Evolutionary conservation across 2,888 invertebrate genomes (phyloP), one percentile per base, ranked within the genome.

Genomic region (Iselma pallidipennis): DNA sequence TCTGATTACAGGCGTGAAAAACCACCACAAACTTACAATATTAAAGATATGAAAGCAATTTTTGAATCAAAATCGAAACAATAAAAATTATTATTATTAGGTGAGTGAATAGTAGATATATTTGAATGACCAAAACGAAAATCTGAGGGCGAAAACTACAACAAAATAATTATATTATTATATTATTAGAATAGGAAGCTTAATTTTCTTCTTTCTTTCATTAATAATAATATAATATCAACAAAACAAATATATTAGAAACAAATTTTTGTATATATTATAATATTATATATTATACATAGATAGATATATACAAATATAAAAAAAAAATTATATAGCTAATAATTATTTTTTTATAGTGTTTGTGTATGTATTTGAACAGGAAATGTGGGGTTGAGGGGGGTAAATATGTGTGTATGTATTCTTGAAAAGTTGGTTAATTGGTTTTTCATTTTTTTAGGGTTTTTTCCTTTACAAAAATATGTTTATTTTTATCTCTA

Each of bases 31-130:
- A 70, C 76, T 48, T 89, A 88, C 81, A 89, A 89, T 78, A 92
- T 92, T 72, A 88, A 89, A 72, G 91, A 92, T 78, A 91, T 92
- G 87, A 89, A 92, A 64, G 92, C 92, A 66, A 87, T 92, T 78
- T 92, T 92, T 78, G 92, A 92, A 81, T 89, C 89, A 77, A 89
- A 90, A 78, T 88, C 87, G 63, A 81, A 81, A 75, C 79, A 81
- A 73, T 78, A 76, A 68, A 57, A 21, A 57, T n/a, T 29, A n/a
- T n/a, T n/a, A n/a, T n/a, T n/a, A 4, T 31, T 31, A 4, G n/a
- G n/a, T 33, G n/a, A 4, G 4, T 4, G 14, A 31, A 31, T n/a
- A n/a, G n/a, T n/a, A 12, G 2, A 31, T 10, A 4, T 31, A 1
- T n/a, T 14, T n/a, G n/a, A 33, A 33, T 4, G 31, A 33, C n/a